Conservation (phyloP, 1,140 invertebrate species). For the Cyrtorhinus lividipennis region DNA sequence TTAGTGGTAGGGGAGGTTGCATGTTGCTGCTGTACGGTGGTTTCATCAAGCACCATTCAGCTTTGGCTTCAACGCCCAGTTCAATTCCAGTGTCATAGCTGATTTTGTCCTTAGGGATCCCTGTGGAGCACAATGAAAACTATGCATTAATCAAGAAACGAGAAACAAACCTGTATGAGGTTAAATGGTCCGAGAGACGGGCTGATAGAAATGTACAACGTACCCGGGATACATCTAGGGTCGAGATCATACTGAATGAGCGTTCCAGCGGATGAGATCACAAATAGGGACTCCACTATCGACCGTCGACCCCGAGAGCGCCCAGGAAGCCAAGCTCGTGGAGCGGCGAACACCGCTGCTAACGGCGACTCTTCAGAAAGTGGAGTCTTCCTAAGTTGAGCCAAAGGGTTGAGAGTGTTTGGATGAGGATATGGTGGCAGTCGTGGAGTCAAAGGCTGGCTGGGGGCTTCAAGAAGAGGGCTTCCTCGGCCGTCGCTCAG, state of each 20-base stretch:
- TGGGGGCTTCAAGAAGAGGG: conserved; percentile 38
- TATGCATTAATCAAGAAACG: not conserved
- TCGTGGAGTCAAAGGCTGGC: conserved; percentile 74
- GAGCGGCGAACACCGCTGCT: conserved; percentile 59
- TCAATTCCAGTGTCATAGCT: conserved; percentile 84
- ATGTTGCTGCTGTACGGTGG: conserved; percentile 49
- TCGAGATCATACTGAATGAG: conserved; percentile 84
- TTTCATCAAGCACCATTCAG: conserved; percentile 73
- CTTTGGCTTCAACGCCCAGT: conserved; percentile 65
- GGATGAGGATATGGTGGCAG: conserved; percentile 80
- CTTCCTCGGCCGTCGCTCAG: conserved; percentile 63
- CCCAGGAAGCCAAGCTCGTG: conserved; percentile 53
- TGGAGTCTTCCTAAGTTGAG: conserved; percentile 49
- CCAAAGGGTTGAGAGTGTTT: conserved; percentile 57
- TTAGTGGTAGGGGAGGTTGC: conserved; percentile 21
- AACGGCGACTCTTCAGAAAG: conserved; percentile 28
- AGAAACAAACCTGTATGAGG: not conserved
- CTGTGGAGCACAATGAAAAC: conserved; percentile 31
- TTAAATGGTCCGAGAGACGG: not conserved
- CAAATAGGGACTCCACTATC: conserved; percentile 63
- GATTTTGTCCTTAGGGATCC: conserved; percentile 70
- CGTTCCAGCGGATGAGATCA: conserved; percentile 74
- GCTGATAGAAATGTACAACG: conserved; percentile 18
- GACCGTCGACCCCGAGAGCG: not conserved
- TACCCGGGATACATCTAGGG: conserved; percentile 52